Evolutionary conservation across 2,888 invertebrate species (phyloP).

Genomic region (Neuroscelio doddi): DNA sequence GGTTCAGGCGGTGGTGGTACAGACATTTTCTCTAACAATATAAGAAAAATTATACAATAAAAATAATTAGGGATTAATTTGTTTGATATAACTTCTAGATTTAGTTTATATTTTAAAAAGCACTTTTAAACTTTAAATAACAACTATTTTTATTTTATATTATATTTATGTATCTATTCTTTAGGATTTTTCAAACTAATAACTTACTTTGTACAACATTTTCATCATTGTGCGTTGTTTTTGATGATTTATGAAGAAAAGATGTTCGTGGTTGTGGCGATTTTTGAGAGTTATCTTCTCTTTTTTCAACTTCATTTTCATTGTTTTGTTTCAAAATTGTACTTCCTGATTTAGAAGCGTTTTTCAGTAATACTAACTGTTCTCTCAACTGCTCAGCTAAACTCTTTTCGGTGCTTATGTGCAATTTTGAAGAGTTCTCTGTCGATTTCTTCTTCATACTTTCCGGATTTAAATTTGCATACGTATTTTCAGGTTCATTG

Average conservation of each 20-base stretch:
- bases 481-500: constrained; percentile 35
- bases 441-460: background rate
- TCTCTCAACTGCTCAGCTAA: constrained; percentile 58
- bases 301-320: constrained; percentile 21
- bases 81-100: no score
- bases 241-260: constrained; percentile 53
- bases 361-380: constrained; percentile 49
- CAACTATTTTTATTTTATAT: no score
- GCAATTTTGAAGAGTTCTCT: constrained; percentile 52
- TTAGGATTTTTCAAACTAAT: no score
- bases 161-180: no score
- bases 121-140: no score
- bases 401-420: constrained; percentile 45
- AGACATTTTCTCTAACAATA: constrained; percentile 50
- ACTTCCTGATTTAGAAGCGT: background rate
- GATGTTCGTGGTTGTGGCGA: constrained; percentile 53
- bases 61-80: no score
- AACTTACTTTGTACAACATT: constrained; percentile 48
- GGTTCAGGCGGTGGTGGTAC: constrained; percentile 54
- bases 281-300: constrained; percentile 9
- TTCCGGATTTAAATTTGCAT: constrained; percentile 46
- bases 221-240: constrained; percentile 15
- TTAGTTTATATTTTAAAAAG: no score
- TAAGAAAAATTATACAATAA: no score
- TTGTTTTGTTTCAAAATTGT: constrained; percentile 8